Evolutionary conservation across 1,140 invertebrate genomes (phyloP).

Genomic region (Lasioglossum albipes): DNA sequence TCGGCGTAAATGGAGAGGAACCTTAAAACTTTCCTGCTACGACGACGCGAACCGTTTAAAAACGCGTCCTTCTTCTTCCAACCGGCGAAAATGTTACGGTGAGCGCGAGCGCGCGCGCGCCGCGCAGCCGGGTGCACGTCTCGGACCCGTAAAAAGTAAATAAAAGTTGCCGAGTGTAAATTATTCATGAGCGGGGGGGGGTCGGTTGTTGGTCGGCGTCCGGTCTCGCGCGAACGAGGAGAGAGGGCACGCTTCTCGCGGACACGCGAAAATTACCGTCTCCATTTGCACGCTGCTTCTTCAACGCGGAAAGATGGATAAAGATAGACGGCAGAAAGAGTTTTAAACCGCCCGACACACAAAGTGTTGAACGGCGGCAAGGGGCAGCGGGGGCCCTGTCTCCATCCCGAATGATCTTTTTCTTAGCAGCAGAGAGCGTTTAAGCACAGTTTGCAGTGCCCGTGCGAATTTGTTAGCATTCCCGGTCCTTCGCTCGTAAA

Average conservation of each 20-base stretch:
- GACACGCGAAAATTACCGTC: constrained; percentile 46
- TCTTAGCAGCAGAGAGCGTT: no score
- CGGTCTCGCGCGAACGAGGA: not conserved
- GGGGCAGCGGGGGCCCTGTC: no score
- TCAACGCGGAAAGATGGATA: not conserved
- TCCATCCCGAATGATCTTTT: no score
- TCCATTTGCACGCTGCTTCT: constrained; percentile 7
- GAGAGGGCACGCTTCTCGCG: constrained; percentile 5
- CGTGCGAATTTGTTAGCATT: no score
- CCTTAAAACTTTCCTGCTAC: constrained; percentile 58
- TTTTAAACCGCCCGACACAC: no score
- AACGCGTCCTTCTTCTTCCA: constrained; percentile 5
- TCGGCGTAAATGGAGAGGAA: constrained; percentile 51
- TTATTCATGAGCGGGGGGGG: constrained; percentile 51
- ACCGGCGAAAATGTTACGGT: not conserved
- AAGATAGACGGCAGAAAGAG: no score
- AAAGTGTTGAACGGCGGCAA: no score
- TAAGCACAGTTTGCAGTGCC: no score
- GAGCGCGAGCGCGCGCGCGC: no score
- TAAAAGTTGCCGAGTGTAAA: constrained; percentile 57
- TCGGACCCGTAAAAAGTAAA: constrained; percentile 40
- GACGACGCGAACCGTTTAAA: constrained; percentile 32
- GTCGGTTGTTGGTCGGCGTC: not conserved
- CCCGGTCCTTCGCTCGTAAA: constrained; percentile 10
- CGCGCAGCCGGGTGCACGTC: not conserved